Evolutionary conservation across 1,140 invertebrate species (phyloP).

Genomic region (Nymphalis io): DNA sequence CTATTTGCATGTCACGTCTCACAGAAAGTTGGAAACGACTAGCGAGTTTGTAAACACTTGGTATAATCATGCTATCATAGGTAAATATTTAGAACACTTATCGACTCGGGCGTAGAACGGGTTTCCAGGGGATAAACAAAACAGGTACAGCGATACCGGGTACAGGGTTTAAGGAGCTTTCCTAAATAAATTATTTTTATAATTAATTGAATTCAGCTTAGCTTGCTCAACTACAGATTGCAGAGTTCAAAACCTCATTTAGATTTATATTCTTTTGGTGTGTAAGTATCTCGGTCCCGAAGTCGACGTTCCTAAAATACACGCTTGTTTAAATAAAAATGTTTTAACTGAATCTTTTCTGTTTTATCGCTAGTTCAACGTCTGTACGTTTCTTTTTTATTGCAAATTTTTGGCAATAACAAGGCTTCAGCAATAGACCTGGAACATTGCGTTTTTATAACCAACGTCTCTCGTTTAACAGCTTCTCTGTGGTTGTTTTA

Average conservation of each 20-base stretch:
- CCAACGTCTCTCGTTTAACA: neutral
- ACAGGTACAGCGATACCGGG: too few relatives aligned
- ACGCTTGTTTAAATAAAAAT: constrained; percentile 18
- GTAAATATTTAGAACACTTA: too few relatives aligned
- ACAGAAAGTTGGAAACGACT: too few relatives aligned
- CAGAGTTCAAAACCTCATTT: neutral
- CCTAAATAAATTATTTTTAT: too few relatives aligned
- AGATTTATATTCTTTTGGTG: neutral
- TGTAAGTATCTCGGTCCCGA: neutral
- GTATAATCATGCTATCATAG: too few relatives aligned
- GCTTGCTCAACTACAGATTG: too few relatives aligned
- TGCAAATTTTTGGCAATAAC: constrained; percentile 29
- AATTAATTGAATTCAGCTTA: too few relatives aligned
- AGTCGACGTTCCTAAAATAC: constrained; percentile 8
- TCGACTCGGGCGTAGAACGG: too few relatives aligned
- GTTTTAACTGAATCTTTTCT: neutral
- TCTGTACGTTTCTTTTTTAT: constrained; percentile 17
- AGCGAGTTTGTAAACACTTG: too few relatives aligned
- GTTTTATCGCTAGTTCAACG: constrained; percentile 24
- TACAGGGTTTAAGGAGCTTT: too few relatives aligned
- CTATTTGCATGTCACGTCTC: too few relatives aligned
- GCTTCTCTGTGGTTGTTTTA: neutral
- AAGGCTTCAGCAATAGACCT: neutral
- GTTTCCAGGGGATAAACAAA: too few relatives aligned
- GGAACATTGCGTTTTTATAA: neutral